Evolutionary conservation across 2,113 vertebrate species (phyloP).

Genomic region (Dascyllus trimaculatus): DNA sequence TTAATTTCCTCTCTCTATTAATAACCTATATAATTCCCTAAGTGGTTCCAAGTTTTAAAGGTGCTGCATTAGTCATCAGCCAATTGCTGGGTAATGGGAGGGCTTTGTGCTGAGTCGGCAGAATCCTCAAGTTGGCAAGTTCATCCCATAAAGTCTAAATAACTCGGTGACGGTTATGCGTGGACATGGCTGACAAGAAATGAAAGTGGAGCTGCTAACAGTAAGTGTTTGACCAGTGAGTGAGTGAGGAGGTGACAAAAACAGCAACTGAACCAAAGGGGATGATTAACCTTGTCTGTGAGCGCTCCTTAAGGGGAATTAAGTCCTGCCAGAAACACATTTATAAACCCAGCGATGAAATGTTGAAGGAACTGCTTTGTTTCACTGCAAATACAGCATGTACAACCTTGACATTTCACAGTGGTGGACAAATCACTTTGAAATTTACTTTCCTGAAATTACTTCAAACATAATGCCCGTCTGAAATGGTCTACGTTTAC

Average conservation of each 20-base stretch:
- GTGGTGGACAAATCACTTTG: not conserved
- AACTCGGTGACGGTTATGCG: slow-evolving; percentile 8
- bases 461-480: no score
- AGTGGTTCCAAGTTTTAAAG: slow-evolving; percentile 72
- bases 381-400: not conserved
- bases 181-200: not conserved
- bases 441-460: not conserved
- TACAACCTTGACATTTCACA: slow-evolving; percentile 20
- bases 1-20: slow-evolving; percentile 73
- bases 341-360: slow-evolving; percentile 1
- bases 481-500: no score
- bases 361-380: not conserved
- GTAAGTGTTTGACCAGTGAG: not conserved
- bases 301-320: not conserved
- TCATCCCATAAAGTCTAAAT: slow-evolving; percentile 43
- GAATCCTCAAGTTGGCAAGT: slow-evolving; percentile 56
- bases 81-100: slow-evolving; percentile 58
- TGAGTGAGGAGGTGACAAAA: slow-evolving; percentile 1
- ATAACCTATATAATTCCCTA: slow-evolving; percentile 76
- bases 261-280: not conserved
- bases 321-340: not conserved
- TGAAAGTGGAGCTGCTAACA: not conserved
- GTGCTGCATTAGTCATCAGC: slow-evolving; percentile 72
- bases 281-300: not conserved
- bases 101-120: slow-evolving; percentile 61